Evolutionary conservation across 1,140 invertebrate species (phyloP), one percentile per base, ranked within the genome.

Genomic region (Zaprionus inermis): DNA sequence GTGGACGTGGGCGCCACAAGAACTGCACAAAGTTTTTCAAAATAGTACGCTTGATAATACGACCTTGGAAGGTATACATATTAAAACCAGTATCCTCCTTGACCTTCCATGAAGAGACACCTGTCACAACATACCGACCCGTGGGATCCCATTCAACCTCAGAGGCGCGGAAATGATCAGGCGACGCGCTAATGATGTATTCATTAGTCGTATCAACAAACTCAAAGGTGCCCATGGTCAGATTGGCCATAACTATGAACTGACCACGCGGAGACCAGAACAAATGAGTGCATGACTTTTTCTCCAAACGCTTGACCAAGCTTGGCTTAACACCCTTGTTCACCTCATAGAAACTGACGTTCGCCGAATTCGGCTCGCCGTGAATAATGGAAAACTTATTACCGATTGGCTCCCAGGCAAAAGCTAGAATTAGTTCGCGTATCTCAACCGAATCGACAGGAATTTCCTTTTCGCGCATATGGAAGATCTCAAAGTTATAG

Each of bases 71-170:
- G 22, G 97, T 98, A 97, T 98, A 99, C 68, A 99, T 95, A 95
- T 98, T 98, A 92, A 98, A 99, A 5, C 97, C 95, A 81, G 98
- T 98, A 93, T 99, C 99, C 52, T 97, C 98, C 93, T 98, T 99
- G 55, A 98, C 97, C 81, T 98, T 99, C 96, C 98, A 99, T 66
- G 96, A 97, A 2, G 98, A 98, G 9, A 99, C 98, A 6, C 96
- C 97, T 1, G 98, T 99, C 14, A 98, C 96, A 14, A 99, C 98
- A 92, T 99, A 99, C 86, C 99, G 94, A 16, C 99, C 99, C 30
- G 98, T 99, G 6, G 99, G 98, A 93, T 99, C 99, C 99, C 99
- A 99, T 92, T 99, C 98, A 3, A 99, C 97, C 88, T 99, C 98
- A 0, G 97, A 98, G 54, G 94, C 94, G 86, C 94, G 95, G 93